phyloP scores from a whole-genome alignment of 2,797 vertebrate genomes.

The Rachycentron canadum region DNA sequence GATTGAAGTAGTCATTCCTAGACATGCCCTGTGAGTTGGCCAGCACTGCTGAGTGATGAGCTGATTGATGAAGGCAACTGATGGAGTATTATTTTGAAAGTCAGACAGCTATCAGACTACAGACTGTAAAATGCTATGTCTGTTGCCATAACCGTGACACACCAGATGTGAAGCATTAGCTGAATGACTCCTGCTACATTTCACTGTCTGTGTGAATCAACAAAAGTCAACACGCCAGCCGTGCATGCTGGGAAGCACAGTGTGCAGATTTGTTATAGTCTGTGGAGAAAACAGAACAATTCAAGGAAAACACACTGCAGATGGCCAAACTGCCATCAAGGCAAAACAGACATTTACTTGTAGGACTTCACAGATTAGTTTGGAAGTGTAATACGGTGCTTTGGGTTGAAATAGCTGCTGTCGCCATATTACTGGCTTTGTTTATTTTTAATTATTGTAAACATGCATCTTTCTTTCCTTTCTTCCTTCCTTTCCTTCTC shows the following conservation, averaged over 20 bases:
- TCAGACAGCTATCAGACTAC: slow-evolving; percentile 6
- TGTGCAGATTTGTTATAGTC: slow-evolving; percentile 24
- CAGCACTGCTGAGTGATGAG: not conserved
- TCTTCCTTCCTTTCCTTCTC: not conserved
- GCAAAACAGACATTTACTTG: slow-evolving; percentile 29
- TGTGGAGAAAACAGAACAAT: slow-evolving; percentile 13
- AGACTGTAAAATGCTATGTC: not conserved
- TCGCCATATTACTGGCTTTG: not conserved
- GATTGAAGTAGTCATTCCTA: not conserved
- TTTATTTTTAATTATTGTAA: slow-evolving; percentile 24
- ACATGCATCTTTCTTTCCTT: not conserved
- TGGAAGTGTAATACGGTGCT: slow-evolving; percentile 22
- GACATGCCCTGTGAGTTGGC: not conserved
- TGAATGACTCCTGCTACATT: slow-evolving; percentile 46
- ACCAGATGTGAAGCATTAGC: slow-evolving; percentile 46
- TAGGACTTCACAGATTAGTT: slow-evolving; percentile 25
- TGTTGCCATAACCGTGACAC: slow-evolving; percentile 3
- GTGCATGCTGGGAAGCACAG: slow-evolving; percentile 44
- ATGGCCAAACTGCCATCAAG: slow-evolving; percentile 37
- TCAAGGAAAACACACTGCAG: slow-evolving; percentile 21
- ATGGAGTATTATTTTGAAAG: slow-evolving; percentile 1
- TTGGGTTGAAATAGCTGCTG: slow-evolving; percentile 11
- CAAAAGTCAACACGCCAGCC: slow-evolving; percentile 44
- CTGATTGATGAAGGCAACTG: not conserved
- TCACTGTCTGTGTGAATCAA: slow-evolving; percentile 32